These are phyloP conservation scores for Epicauta chinensis DNA, from an alignment of 1,140 invertebrate species.

Conservation along the genomic window DNA sequence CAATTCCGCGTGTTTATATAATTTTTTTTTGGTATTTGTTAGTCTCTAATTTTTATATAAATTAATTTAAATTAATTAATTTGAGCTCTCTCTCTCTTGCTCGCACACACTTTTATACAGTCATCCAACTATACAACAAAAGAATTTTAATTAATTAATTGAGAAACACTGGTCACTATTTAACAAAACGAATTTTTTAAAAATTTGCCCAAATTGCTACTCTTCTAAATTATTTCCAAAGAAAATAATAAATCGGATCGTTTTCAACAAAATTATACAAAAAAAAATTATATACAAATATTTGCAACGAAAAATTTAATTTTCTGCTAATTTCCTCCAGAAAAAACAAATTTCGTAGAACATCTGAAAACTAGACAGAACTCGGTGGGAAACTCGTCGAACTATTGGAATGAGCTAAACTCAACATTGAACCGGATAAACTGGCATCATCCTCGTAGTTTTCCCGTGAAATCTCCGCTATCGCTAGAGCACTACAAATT, in stretches of 20 bases:
- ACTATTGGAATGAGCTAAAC: slow-evolving; percentile 89
- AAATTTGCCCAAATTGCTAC: not conserved
- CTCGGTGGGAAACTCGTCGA: slow-evolving; percentile 80
- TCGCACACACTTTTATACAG: not conserved
- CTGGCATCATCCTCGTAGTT: slow-evolving; percentile 83
- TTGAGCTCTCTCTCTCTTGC: no score
- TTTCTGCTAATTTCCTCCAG: no score
- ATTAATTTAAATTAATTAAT: slow-evolving; percentile 8
- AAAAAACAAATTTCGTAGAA: not conserved
- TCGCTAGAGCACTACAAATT: slow-evolving; percentile 54
- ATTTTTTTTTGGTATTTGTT: slow-evolving; percentile 9
- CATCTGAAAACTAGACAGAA: slow-evolving; percentile 57
- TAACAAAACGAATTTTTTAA: not conserved
- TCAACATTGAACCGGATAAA: slow-evolving; percentile 89
- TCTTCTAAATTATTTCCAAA: not conserved
- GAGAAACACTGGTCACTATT: not conserved
- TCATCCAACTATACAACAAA: not conserved
- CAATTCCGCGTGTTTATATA: no score
- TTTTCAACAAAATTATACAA: no score
- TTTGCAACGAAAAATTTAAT: no score
- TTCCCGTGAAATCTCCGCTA: slow-evolving; percentile 83
- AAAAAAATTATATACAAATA: no score
- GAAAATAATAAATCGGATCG: no score
- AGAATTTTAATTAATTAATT: not conserved
- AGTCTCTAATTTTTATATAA: slow-evolving; percentile 1